Percentiles rank a stretch among this genome's conserved stretches.
Evolutionary conservation across 2,797 vertebrate species (phyloP).

Genomic region (Epinephelus malabaricus): DNA sequence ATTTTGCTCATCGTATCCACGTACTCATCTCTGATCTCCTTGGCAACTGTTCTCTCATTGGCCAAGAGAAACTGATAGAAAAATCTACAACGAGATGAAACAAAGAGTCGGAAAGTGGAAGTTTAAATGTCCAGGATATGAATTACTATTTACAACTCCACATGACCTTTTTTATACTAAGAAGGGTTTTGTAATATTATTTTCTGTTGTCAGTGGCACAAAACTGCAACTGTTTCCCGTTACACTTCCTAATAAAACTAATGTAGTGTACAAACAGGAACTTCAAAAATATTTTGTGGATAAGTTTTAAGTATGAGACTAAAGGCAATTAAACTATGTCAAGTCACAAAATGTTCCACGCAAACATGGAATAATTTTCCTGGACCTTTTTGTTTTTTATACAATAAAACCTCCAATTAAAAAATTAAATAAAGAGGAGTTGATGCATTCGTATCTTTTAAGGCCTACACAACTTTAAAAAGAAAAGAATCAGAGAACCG

Average conservation of each 20-base stretch:
- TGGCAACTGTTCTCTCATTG: slow-evolving; percentile 91
- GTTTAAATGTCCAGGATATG: not conserved
- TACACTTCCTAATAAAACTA: too few species aligned
- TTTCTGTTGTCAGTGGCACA: too few species aligned
- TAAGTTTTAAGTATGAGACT: not conserved
- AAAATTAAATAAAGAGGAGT: not conserved
- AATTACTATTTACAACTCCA: not conserved
- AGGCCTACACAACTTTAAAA: too few species aligned
- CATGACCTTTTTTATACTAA: not conserved
- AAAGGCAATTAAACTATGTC: too few species aligned
- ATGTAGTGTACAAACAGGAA: too few species aligned
- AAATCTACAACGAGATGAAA: slow-evolving; percentile 81
- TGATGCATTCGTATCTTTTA: not conserved
- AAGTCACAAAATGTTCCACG: too few species aligned
- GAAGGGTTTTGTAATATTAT: not conserved
- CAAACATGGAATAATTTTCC: not conserved
- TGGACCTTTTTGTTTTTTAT: not conserved
- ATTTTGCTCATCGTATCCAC: slow-evolving; percentile 96
- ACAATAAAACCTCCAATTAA: not conserved
- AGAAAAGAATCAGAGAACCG: too few species aligned
- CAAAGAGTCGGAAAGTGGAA: not conserved
- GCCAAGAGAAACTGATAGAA: slow-evolving; percentile 96
- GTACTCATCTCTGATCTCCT: slow-evolving; percentile 94
- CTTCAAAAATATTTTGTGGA: not conserved
- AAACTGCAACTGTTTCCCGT: too few species aligned